Evolutionary conservation across 2,797 vertebrate species (phyloP), one percentile per base, ranked within the genome.

Genomic region (Bufotes viridis): DNA sequence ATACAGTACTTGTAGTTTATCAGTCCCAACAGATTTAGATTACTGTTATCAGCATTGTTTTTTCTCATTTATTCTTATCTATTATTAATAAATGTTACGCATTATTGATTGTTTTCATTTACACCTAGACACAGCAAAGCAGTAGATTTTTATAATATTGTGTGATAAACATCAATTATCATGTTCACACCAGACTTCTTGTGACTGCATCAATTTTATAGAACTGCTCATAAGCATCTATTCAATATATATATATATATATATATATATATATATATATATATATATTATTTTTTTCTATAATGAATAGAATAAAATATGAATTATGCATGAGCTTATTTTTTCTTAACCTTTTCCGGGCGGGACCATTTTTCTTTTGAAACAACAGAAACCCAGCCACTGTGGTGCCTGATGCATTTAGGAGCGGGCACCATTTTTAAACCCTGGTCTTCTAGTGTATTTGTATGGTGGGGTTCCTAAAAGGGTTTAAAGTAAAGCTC

Each of bases 71-170:
- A 85, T 85, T 78, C 84, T 85, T 85, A 85, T 85, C 74, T 65
- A 85, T 85, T 85, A 85, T 85, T 85, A 85, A 85, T 85, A 85
- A 85, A 85, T 85, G 84, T 85, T 85, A 85, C 78, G 84, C 60
- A 78, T 78, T 85, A 85, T 85, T 85, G 84, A 85, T 85, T 78
- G 74, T 67, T 78, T 85, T 85, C 84, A 85, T 85, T 85, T 85
- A 51, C 60, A 49, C 74, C 34, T 78, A 85, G 74, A 67, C 74
- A 63, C 60, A 55, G 72, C 29, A 51, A 49, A 85, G 60, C 74
- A 85, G 61, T 78, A 65, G 1, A 18, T 24, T 78, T 78, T 67
- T 42, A 42, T 42, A 42, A 42, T 24, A 78, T 78, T 67, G 57
- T 55, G 49, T 85, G 58, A 85, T 78, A 85, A 57, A 61, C 65